phyloP scores from a whole-genome alignment of 2,113 vertebrate genomes.

The Mellivora capensis region DNA sequence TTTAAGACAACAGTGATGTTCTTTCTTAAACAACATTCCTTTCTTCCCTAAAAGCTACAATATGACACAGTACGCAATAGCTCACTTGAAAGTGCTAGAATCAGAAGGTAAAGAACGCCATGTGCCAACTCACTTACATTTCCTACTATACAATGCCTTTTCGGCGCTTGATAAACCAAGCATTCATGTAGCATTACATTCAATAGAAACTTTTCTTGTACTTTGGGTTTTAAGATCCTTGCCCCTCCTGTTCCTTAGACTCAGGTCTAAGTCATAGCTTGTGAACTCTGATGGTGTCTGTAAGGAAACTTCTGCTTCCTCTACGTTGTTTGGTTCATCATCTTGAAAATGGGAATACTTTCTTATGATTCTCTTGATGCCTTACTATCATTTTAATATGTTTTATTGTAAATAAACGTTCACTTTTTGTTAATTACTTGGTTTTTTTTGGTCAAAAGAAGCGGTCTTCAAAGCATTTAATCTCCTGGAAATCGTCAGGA shows the following conservation, averaged over 20 bases:
- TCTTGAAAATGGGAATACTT: background rate
- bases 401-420: background rate
- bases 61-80: constrained; percentile 79
- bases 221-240: constrained; percentile 85
- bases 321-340: background rate
- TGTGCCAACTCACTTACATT: constrained; percentile 59
- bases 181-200: constrained; percentile 73
- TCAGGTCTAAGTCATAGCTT: no score
- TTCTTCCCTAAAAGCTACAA: constrained; percentile 71
- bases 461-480: background rate
- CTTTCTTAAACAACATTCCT: constrained; percentile 62
- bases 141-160: constrained; percentile 69
- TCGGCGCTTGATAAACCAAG: constrained; percentile 69
- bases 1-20: constrained; percentile 67
- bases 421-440: background rate
- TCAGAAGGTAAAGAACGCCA: constrained; percentile 67
- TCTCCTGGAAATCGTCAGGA: background rate
- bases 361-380: background rate
- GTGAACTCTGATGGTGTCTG: background rate
- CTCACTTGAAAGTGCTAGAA: constrained; percentile 75
- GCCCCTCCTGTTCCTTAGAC: constrained; percentile 92
- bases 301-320: background rate
- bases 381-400: background rate
- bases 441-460: background rate
- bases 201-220: constrained; percentile 64